Percentiles rank a stretch among this genome's conserved stretches.
Conservation (phyloP, 2,113 vertebrate genomes). For the Lates calcarifer region DNA sequence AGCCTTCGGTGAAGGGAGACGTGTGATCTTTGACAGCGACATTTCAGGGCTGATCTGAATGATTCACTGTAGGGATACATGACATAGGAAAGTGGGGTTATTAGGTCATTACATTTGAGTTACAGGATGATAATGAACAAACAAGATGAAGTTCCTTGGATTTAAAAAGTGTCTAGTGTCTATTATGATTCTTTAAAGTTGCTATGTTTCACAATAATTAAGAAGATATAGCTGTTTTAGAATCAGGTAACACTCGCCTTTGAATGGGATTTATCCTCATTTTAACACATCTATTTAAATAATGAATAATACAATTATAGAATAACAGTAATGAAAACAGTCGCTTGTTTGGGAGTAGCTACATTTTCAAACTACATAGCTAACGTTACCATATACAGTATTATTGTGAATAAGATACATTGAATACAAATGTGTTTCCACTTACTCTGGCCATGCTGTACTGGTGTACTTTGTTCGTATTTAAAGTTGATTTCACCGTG, state of each 20-base stretch:
- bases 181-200: too few species aligned
- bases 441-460: conserved; percentile 31
- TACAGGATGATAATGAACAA: not conserved
- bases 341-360: not conserved
- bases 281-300: not conserved
- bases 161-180: not conserved
- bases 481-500: not conserved
- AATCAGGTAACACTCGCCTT: not conserved
- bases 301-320: not conserved
- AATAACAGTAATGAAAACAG: not conserved
- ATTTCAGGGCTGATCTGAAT: conserved; percentile 30
- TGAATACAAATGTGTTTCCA: not conserved
- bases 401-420: not conserved
- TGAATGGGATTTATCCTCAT: not conserved
- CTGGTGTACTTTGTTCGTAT: not conserved
- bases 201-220: not conserved
- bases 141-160: not conserved
- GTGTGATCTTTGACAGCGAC: conserved; percentile 48
- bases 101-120: not conserved
- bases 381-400: not conserved
- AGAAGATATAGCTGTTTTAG: not conserved
- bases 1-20: conserved; percentile 60
- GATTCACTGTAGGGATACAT: conserved; percentile 32
- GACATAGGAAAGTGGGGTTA: not conserved
- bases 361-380: not conserved